A percentile compares a stretch with the other conserved stretches of the same genome.
Evolutionary conservation across 2,888 invertebrate species (phyloP).

Genomic region (Pseudococcus longispinus): DNA sequence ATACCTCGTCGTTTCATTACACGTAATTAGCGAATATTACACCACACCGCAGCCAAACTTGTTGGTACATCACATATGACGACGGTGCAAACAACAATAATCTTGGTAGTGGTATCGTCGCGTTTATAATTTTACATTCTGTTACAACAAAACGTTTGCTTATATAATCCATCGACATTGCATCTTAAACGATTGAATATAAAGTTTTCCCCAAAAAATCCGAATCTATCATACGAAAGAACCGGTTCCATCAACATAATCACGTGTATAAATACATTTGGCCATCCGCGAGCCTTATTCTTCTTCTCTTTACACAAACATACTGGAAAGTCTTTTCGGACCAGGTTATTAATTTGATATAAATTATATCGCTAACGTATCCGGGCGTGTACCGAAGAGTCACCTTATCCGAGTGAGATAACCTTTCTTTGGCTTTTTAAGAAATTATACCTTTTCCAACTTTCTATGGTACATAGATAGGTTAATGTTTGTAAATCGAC

Average conservation of each 20-base stretch:
- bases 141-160: background rate
- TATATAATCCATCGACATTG: background rate
- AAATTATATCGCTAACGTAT: conserved; percentile 12
- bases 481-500: conserved; percentile 4
- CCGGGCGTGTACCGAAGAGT: background rate
- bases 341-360: conserved; percentile 14
- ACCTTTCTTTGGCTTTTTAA: conserved; percentile 27
- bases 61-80: background rate
- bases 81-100: background rate
- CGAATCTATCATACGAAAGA: background rate
- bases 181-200: background rate
- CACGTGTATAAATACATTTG: background rate
- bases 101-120: background rate
- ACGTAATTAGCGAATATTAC: conserved; percentile 9
- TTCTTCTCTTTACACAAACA: background rate
- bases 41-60: background rate
- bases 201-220: background rate
- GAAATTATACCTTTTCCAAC: conserved; percentile 26
- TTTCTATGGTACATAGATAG: background rate
- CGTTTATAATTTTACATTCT: background rate
- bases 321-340: conserved; percentile 8
- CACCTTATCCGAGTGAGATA: background rate
- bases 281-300: background rate
- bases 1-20: conserved; percentile 3
- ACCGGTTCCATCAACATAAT: background rate